phyloP scores from a whole-genome alignment of 2,113 vertebrate genomes.

The Helogale parvula region DNA sequence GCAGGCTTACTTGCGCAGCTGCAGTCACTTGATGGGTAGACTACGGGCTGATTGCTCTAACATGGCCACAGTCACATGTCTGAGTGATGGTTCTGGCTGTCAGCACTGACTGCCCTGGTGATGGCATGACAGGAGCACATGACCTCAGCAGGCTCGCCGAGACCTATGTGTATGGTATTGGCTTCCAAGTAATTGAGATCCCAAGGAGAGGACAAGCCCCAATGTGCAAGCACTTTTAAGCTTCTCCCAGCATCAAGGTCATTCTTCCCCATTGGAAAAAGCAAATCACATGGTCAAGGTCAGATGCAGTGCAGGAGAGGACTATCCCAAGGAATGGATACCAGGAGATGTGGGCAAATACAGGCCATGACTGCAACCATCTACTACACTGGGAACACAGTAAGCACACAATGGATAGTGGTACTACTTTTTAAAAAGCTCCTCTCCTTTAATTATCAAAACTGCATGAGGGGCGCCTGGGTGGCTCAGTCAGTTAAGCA shows the following conservation, averaged over 20 bases:
- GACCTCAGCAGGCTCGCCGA: not conserved
- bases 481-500: too few species aligned
- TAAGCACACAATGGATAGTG: not conserved
- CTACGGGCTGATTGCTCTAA: too few species aligned
- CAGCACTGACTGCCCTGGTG: too few species aligned
- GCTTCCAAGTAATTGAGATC: not conserved
- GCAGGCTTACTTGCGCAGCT: not conserved
- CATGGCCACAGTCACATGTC: not conserved
- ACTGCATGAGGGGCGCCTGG: not conserved
- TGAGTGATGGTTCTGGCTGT: not conserved
- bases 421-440: not conserved
- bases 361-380: not conserved
- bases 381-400: not conserved
- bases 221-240: not conserved
- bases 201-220: not conserved
- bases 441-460: too few species aligned
- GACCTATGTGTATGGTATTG: not conserved
- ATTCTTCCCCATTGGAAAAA: not conserved
- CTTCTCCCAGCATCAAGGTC: not conserved
- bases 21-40: not conserved
- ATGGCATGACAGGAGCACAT: not conserved
- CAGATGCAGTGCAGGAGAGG: not conserved
- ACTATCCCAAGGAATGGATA: not conserved
- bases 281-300: not conserved
- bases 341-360: not conserved